Evolutionary conservation across 2,113 vertebrate species (phyloP), one percentile per base, ranked within the genome.

Genomic region (Thoracochromis brauschi): DNA sequence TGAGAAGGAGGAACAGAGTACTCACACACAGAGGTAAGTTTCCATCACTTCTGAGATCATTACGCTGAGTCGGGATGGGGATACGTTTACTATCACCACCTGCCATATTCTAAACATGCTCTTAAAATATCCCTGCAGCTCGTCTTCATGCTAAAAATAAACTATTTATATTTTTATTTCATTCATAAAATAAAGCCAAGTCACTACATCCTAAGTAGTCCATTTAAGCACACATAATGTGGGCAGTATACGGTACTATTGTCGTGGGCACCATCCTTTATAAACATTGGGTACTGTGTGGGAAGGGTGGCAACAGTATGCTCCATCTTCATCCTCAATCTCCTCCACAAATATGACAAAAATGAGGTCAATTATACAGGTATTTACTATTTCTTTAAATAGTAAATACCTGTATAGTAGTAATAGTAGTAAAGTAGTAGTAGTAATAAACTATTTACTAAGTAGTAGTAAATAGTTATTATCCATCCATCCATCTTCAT

Each of bases 1-100:
- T 78, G 57, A 88, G 33, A 86, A 86, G 85, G 89, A 86, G 71
- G 73, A 63, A 85, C 49, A 51, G 45, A 51, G 78, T 2, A 10
- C 3, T 75, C 11, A 68, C 49, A 16, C 21, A 33, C n/a, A 78
- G 8, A 75, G 73, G 26, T 78, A 51, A n/a, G 26, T 78, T 78
- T 51, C 73, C 73, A 78, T 78, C 73, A n/a, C 45, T 5, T 78
- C 73, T 49, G 71, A 78, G 71, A 49, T 31, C 71, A 8, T 29
- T 31, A 31, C 24, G 11, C 14, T 31, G 21, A 12, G 71, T 49
- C 42, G 7, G 16, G 3, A 5, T 12, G 11, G 16, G 16, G 33
- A 8, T 0, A 45, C 24, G 5, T 29, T 31, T 75, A 31, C 16
- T 10, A 29, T 75, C 21, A 17, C 40, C 21, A 73, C 42, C 24